phyloP scores from a whole-genome alignment of 64 coral and sea anemone genomes.

The Hydrozoanthus tunicans region DNA sequence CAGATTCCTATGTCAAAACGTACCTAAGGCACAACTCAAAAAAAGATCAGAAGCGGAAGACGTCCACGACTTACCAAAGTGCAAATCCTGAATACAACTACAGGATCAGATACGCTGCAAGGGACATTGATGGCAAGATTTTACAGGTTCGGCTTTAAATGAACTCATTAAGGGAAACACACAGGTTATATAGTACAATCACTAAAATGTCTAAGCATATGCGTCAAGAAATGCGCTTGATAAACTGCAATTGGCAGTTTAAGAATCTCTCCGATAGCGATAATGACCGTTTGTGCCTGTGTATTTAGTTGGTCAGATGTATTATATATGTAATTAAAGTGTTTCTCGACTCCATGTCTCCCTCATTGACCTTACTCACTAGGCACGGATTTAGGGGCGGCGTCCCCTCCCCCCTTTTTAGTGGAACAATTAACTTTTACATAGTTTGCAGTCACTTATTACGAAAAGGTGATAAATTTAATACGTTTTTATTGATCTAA shows the following conservation, averaged over 20 bases:
- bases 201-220: too few relatives aligned
- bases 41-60: constrained; percentile 28
- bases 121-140: constrained; percentile 38
- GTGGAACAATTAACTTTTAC: background rate
- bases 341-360: too few relatives aligned
- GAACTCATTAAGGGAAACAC: background rate
- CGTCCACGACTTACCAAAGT: background rate
- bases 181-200: too few relatives aligned
- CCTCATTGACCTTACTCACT: background rate
- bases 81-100: constrained; percentile 23
- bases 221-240: too few relatives aligned
- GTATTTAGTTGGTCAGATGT: too few relatives aligned
- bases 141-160: constrained; percentile 1
- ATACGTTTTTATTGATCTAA: too few relatives aligned
- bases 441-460: too few relatives aligned
- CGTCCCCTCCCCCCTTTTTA: background rate
- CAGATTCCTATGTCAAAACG: constrained; percentile 51
- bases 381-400: background rate
- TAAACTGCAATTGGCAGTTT: too few relatives aligned
- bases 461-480: too few relatives aligned
- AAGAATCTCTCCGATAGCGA: too few relatives aligned
- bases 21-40: background rate
- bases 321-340: too few relatives aligned
- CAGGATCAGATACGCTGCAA: constrained; percentile 23
- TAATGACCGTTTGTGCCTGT: too few relatives aligned